Evolutionary conservation across 2,888 invertebrate species (phyloP), one percentile per base, ranked within the genome.

Genomic region (Aporophyla nigra): DNA sequence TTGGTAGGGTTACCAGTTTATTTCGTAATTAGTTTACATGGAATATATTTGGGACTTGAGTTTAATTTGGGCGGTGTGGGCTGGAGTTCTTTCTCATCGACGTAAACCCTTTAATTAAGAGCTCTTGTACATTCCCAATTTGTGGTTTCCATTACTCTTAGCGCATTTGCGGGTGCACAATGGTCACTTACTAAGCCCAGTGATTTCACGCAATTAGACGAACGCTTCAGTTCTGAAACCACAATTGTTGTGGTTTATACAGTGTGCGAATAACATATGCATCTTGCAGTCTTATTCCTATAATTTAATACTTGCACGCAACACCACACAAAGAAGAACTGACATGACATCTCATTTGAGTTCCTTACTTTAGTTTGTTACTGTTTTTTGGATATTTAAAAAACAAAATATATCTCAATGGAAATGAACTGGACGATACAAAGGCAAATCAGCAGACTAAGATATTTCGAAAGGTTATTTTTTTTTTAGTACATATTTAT

Each of bases 291-390:
- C 46, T 46, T 53, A 76, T 75, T 21, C 56, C 53, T 63, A 62
- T 73, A 74, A 73, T 71, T 78, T 49, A 59, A 66, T 83, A 83
- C 53, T 54, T 59, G 49, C 62, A 68, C 59, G 59, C 68, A 62
- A 72, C 33, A 56, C 27, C 49, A 71, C 59, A 56, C 33, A 53
- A 72, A 54, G 51, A 21, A 27, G 49, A 65, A 46, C 66, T 59
- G 56, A 51, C 79, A 77, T 54, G 54, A 75, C 54, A 58, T 63
- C 58, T 71, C 24, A 71, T 51, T 68, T 56, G 14, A 43, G 61
- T 69, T 40, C 40, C 9, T 59, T 24, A 24, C 40, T 61, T 66
- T 67, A 21, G 54, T 71, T 27, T 2, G 1, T 67, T 75, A 63
- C 43, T 40, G 58, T 54, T 54, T 54, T 54, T 43, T 7, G 5